Percentiles rank a stretch among this genome's conserved stretches.
Evolutionary conservation across 2,888 invertebrate genomes (phyloP).

Genomic region (Orchestes rusci): DNA sequence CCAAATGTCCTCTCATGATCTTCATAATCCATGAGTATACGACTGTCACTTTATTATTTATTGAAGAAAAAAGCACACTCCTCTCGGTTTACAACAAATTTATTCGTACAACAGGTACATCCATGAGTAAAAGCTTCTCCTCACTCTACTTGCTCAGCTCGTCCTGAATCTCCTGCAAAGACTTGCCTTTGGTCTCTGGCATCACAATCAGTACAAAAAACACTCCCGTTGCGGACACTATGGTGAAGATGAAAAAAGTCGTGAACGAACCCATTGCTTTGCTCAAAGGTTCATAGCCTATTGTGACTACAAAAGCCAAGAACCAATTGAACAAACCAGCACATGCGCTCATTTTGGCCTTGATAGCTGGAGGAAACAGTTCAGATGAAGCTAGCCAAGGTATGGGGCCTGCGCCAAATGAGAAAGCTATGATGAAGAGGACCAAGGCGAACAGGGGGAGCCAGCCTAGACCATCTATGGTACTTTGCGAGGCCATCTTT

Average conservation of each 20-base stretch:
- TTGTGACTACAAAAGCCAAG: constrained; percentile 72
- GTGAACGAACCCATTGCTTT: constrained; percentile 51
- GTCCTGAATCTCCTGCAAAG: constrained; percentile 30
- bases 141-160: constrained; percentile 26
- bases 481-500: constrained; percentile 34
- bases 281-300: constrained; percentile 57
- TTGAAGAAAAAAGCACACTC: no score
- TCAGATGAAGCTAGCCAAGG: constrained; percentile 85
- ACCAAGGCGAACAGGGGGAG: constrained; percentile 67
- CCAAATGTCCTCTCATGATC: no score
- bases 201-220: constrained; percentile 36
- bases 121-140: no score
- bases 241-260: constrained; percentile 71
- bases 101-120: no score
- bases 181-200: constrained; percentile 40
- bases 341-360: constrained; percentile 67
- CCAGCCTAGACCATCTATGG: constrained; percentile 57
- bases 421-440: constrained; percentile 71
- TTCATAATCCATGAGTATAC: no score
- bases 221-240: constrained; percentile 56
- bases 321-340: constrained; percentile 82
- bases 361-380: constrained; percentile 72
- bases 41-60: no score
- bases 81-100: no score
- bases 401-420: constrained; percentile 61